phyloP scores from a whole-genome alignment of 2,888 invertebrate genomes.

The Drosophila emarginata region DNA sequence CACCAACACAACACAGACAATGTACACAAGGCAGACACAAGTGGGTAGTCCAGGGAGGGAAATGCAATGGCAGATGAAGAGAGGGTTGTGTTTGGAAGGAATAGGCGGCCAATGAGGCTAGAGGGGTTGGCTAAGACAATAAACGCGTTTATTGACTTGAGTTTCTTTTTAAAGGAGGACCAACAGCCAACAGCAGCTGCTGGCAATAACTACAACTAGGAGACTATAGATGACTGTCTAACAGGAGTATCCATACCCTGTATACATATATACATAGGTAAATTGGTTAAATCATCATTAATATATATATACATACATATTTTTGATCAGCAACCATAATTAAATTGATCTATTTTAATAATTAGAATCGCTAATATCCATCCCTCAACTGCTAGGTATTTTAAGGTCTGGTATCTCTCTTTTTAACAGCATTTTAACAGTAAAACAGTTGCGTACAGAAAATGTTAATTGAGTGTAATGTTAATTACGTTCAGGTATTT shows the following conservation, averaged over 20 bases:
- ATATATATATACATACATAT: background rate
- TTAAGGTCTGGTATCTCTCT: too few relatives aligned
- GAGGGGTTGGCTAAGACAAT: constrained; percentile 67
- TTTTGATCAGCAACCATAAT: background rate
- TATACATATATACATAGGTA: background rate
- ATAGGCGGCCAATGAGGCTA: background rate
- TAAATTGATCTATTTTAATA: background rate
- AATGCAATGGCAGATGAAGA: background rate
- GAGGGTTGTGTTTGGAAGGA: too few relatives aligned
- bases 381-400: too few relatives aligned
- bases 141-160: constrained; percentile 78
- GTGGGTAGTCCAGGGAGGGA: constrained; percentile 9
- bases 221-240: background rate
- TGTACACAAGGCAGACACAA: constrained; percentile 64
- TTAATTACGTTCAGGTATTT: constrained; percentile 69
- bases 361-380: too few relatives aligned
- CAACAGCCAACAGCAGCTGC: constrained; percentile 28
- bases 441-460: constrained; percentile 61
- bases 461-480: constrained; percentile 77
- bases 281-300: too few relatives aligned
- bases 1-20: constrained; percentile 69
- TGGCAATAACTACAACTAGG: constrained; percentile 26
- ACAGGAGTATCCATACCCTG: background rate
- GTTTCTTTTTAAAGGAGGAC: constrained; percentile 20
- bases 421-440: constrained; percentile 51